phyloP scores from a whole-genome alignment of 2,797 vertebrate genomes.

The Semotilus atromaculatus region DNA sequence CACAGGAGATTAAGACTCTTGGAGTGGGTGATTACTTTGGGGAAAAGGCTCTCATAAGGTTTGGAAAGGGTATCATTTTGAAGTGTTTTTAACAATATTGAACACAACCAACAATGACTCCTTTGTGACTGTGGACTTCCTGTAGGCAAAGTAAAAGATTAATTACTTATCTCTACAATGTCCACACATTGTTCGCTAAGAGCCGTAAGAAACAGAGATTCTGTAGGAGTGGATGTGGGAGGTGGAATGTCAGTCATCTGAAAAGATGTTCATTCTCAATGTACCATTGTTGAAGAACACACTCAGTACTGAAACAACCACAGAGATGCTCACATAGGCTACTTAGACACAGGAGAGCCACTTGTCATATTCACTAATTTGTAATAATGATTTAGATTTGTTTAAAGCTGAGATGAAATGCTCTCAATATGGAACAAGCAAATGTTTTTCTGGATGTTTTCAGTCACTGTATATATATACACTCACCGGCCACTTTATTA shows the following conservation, averaged over 20 bases:
- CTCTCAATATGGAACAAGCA: background rate
- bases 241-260: slow-evolving; percentile 47
- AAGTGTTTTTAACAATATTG: slow-evolving; percentile 12
- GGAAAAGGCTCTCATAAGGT: slow-evolving; percentile 86
- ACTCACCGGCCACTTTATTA: too few species aligned
- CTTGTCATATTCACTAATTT: background rate
- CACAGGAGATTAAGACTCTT: slow-evolving; percentile 81
- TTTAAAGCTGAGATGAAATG: background rate
- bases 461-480: background rate
- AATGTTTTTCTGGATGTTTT: slow-evolving; percentile 7
- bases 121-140: background rate
- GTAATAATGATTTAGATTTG: background rate
- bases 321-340: background rate
- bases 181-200: background rate
- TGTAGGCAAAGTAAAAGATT: background rate
- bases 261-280: slow-evolving; percentile 42
- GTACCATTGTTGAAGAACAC: slow-evolving; percentile 25
- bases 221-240: slow-evolving; percentile 40
- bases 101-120: slow-evolving; percentile 13
- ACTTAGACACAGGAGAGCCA: background rate
- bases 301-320: background rate
- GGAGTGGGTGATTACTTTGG: slow-evolving; percentile 83
- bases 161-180: background rate
- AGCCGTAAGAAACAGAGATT: background rate
- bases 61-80: slow-evolving; percentile 5